Percentiles rank a stretch among this genome's conserved stretches.
Conservation (phyloP, 2,113 vertebrate species). For the Cynopterus brachyotis region DNA sequence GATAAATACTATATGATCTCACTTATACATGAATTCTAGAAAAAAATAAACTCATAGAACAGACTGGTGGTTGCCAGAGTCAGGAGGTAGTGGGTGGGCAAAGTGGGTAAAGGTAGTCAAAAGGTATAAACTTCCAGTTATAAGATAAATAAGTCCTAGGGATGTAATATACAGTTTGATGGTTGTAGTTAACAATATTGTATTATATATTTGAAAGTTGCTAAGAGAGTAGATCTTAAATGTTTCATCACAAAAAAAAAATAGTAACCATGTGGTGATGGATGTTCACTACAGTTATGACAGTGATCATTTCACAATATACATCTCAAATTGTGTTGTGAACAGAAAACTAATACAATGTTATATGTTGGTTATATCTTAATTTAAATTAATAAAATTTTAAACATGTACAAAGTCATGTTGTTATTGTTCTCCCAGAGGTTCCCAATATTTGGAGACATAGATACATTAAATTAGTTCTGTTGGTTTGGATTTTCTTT, state of each 20-base stretch:
- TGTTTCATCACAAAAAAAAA: not conserved
- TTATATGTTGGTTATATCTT: not conserved
- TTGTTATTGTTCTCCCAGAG: not conserved
- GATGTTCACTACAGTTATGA: not conserved
- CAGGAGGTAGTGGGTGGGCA: not conserved
- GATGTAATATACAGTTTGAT: not conserved
- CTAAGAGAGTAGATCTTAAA: not conserved
- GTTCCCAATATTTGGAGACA: not conserved
- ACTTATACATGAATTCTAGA: not conserved
- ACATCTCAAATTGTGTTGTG: not conserved
- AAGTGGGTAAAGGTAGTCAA: not conserved
- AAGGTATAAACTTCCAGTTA: not conserved
- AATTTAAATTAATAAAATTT: not conserved
- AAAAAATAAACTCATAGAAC: not conserved
- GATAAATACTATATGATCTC: not conserved
- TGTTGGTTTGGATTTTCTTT: not conserved
- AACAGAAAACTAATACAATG: not conserved
- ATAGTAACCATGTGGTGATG: not conserved
- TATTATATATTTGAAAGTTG: not conserved
- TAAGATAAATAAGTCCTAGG: not conserved
- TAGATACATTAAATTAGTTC: not conserved
- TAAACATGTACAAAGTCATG: not conserved
- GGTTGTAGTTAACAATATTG: not conserved
- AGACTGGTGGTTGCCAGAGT: not conserved
- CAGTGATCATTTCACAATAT: not conserved